Base-by-base conservation (phyloP, 2,797 vertebrate genomes). In the Cynopterus sphinx region DNA sequence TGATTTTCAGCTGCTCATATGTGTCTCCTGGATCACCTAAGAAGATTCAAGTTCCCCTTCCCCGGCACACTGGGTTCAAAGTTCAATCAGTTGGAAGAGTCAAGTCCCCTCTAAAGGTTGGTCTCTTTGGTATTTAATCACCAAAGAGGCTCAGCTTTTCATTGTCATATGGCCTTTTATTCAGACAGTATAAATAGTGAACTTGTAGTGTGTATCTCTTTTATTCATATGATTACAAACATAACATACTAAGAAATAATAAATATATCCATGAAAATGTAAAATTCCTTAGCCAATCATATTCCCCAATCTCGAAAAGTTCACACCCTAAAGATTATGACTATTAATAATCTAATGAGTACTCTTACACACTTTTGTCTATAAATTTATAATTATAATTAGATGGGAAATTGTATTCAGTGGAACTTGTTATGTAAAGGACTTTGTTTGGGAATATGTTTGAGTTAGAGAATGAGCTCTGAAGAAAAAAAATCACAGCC, bases 1-100 rank as follows among this genome's bases (percentile, higher is more conserved):
- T 91, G 68, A 90, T 91, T 96, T 98, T 97, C 77, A 96, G 95
- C 96, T 97, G 89, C 95, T 88, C 78, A 95, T 94, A 41, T 3
- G 21, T 94, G 41, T 83, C 46, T 82, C 19, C 41, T 71, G 91
- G 93, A 97, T 97, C 88, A 88, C 75, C 96, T 82, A 97, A 94
- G 95, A 97, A 98, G 94, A 96, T 94, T 95, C 89, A 93, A 94
- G 94, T 77, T 87, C 78, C 84, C 88, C 79, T 87, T 49, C 17
- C 94, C 88, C 81, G 92, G 97, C 94, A 96, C 87, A 43, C 17
- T 19, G 0, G 1, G 75, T 75, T 95, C 0, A n/a, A 96, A 92
- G 86, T 95, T 89, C 96, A 94, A 82, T 96, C 93, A 68, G 82
- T 73, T 88, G 96, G 87, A 96, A 59, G 41, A 68, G 39, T 67